Evolutionary conservation across 2,888 invertebrate species (phyloP), one percentile per base, ranked within the genome.

Genomic region (Synanthedon andrenaeformis): DNA sequence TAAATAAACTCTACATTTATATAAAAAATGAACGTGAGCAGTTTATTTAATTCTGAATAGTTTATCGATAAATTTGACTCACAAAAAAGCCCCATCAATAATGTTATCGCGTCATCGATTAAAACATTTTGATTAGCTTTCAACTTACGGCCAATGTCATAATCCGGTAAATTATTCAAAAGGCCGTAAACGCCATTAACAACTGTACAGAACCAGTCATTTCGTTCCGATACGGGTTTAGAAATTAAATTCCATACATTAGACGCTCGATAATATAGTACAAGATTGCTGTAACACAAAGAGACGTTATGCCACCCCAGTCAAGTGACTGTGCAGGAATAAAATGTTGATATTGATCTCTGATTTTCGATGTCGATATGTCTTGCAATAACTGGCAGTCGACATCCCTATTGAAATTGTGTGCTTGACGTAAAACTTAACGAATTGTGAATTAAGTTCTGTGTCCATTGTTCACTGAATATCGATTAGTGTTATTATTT

Each of bases 41-140:
- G 28, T 28, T 28, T 28, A 28, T 28, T 28, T 28, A 8, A 28
- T 28, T 28, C 28, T 4, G 28, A 28, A 28, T 8, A 28, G 28
- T 28, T 42, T 45, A 45, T 45, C 45, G 45, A 45, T 45, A 45
- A 45, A 45, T 13, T 6, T 13, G 13, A 45, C 14, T 45, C 2
- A 52, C 42, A 61, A 62, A 62, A 56, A 67, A 65, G 59, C 66
- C 62, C 64, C 83, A 76, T 64, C 82, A 76, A 83, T 82, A 73
- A 70, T 70, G 70, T 82, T 82, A 85, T 85, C 84, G 81, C 79
- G 73, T 82, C 81, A 82, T 84, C 84, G 85, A 85, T 86, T 84
- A 85, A 85, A 86, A 85, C 85, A 86, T 85, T 86, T 86, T 86
- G 85, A 86, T 85, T 85, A 85, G 84, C 84, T 85, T 83, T 86